Percentiles rank a stretch among this genome's conserved stretches.
These are phyloP conservation scores for Phortica variegata DNA, from an alignment of 1,140 invertebrate species.

Conservation along the genomic window DNA sequence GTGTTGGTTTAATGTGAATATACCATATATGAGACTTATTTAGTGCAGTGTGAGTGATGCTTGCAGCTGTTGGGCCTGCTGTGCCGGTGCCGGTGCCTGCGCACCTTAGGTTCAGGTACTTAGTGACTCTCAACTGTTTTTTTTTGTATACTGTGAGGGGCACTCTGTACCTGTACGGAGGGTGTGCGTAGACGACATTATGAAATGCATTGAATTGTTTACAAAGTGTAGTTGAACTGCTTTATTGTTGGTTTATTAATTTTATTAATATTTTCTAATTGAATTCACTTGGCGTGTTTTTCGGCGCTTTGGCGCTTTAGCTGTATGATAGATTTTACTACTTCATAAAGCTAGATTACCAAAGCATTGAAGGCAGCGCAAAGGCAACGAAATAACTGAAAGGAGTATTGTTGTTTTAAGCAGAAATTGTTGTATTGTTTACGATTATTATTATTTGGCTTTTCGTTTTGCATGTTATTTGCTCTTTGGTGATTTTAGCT, in stretches of 20 bases:
- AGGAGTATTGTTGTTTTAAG: neutral
- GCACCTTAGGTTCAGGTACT: constrained; percentile 69
- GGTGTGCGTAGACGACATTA: constrained; percentile 4
- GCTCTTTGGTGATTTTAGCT: constrained; percentile 58
- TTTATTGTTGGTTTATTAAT: neutral
- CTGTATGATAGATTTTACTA: constrained; percentile 78
- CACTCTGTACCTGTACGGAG: constrained; percentile 59
- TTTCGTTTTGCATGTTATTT: constrained; percentile 51
- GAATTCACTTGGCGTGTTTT: constrained; percentile 20
- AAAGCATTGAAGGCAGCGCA: constrained; percentile 68
- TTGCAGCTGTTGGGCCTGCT: too few species aligned
- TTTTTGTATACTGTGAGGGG: constrained; percentile 58
- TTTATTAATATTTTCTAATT: constrained; percentile 1
- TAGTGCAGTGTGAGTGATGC: too few species aligned
- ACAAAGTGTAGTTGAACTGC: too few species aligned
- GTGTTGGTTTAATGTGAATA: too few species aligned
- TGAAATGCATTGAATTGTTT: too few species aligned
- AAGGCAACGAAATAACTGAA: neutral
- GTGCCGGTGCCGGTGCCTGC: too few species aligned
- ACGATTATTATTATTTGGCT: constrained; percentile 26
- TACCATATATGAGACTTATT: too few species aligned
- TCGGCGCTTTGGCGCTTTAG: constrained; percentile 91
- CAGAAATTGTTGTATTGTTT: neutral
- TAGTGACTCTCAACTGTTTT: constrained; percentile 74
- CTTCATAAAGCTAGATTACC: constrained; percentile 94